A percentile compares a stretch with the other conserved stretches of the same genome.
phyloP scores from a whole-genome alignment of 37 sponge, comb jelly and placozoan species.

The Eunapius fragilis region DNA sequence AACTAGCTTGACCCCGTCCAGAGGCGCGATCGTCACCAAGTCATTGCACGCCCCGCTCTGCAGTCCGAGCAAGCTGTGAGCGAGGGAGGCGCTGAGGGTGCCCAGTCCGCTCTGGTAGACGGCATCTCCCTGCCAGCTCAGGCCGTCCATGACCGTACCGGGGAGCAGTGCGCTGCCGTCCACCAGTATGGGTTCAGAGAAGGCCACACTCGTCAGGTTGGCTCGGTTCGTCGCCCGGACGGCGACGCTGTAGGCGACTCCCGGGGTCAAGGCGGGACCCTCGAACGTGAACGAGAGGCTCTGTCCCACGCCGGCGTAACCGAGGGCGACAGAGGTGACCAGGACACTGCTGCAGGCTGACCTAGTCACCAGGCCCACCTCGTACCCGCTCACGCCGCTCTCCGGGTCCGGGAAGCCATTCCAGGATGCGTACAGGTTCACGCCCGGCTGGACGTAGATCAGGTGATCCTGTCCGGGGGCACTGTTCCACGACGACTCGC shows the following conservation, averaged over 20 bases:
- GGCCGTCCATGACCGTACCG: constrained; percentile 80
- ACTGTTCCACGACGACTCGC: background rate
- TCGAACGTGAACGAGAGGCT: constrained; percentile 9
- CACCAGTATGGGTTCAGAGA: constrained; percentile 60
- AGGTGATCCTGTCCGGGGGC: constrained; percentile 8
- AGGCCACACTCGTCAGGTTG: constrained; percentile 19
- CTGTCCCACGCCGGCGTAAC: constrained; percentile 3
- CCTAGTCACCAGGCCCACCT: constrained; percentile 45
- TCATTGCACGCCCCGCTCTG: constrained; percentile 58
- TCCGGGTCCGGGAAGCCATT: constrained; percentile 60
- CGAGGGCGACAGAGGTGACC: background rate
- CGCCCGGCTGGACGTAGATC: constrained; percentile 15
- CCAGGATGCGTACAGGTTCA: constrained; percentile 50
- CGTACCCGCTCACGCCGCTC: constrained; percentile 66
- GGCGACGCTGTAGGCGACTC: constrained; percentile 47
- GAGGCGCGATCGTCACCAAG: constrained; percentile 9
- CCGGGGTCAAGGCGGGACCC: background rate
- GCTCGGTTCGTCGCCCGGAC: constrained; percentile 68
- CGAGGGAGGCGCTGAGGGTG: constrained; percentile 55
- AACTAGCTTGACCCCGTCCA: constrained; percentile 36
- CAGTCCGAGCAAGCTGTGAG: constrained; percentile 32
- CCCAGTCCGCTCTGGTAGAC: constrained; percentile 67
- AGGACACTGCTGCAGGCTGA: constrained; percentile 35
- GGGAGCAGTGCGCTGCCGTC: constrained; percentile 4
- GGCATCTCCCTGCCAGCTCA: constrained; percentile 66